Conservation (phyloP, 2,113 vertebrate genomes). For the Scomber colias region DNA sequence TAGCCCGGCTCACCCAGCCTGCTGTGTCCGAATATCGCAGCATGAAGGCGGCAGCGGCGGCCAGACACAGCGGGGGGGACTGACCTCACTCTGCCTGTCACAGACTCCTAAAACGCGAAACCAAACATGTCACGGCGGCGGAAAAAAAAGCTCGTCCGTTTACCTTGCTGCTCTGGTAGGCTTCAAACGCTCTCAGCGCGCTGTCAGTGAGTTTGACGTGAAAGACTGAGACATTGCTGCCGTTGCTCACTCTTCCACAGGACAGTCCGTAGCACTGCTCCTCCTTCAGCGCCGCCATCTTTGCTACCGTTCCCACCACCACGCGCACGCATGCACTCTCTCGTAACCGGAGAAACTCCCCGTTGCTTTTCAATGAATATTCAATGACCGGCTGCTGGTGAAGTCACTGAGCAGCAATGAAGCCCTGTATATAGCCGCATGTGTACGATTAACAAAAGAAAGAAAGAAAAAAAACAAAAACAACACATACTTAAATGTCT, state of each 20-base stretch:
- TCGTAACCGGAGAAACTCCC: slow-evolving; percentile 78
- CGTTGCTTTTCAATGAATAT: slow-evolving; percentile 83
- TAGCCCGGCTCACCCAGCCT: not conserved
- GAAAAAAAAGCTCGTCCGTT: slow-evolving; percentile 26
- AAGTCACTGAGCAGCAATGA: slow-evolving; percentile 19
- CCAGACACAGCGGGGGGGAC: slow-evolving; percentile 45
- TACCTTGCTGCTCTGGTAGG: slow-evolving; percentile 92
- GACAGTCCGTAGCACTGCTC: slow-evolving; percentile 95
- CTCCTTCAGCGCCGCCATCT: slow-evolving; percentile 99
- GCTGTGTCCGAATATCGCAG: slow-evolving; percentile 24
- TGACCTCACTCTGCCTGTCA: slow-evolving; percentile 73
- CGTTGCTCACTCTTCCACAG: slow-evolving; percentile 94
- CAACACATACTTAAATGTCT: not conserved
- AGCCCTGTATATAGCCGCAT: slow-evolving; percentile 24
- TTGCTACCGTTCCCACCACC: slow-evolving; percentile 91
- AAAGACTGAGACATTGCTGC: slow-evolving; percentile 92
- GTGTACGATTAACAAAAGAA: not conserved
- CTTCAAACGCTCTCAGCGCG: slow-evolving; percentile 92
- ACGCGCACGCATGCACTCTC: slow-evolving; percentile 81
- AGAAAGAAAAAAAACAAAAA: too few relatives aligned
- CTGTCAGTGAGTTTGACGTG: slow-evolving; percentile 98
- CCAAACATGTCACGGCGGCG: slow-evolving; percentile 20
- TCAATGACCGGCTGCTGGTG: slow-evolving; percentile 72
- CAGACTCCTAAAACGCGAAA: slow-evolving; percentile 31
- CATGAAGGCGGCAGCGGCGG: slow-evolving; percentile 36